Percentiles rank a stretch among this genome's conserved stretches.
Evolutionary conservation across 2,797 vertebrate genomes (phyloP).

Genomic region (Eospalax fontanierii): DNA sequence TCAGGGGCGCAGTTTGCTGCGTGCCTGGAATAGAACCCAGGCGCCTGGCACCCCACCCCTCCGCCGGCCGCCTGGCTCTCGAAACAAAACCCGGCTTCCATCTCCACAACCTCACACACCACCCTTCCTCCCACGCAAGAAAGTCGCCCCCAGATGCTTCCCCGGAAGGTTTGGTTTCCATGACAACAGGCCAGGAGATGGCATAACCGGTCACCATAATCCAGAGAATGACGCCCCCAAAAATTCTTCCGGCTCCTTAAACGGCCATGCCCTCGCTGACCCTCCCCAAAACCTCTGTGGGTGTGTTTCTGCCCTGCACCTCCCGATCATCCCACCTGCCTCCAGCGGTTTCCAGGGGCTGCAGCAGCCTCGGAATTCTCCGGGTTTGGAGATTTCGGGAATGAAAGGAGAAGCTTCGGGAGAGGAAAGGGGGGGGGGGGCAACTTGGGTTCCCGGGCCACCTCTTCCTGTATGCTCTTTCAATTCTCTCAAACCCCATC

Average conservation of each 20-base stretch:
- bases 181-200: slow-evolving; percentile 69
- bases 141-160: slow-evolving; percentile 50
- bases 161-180: slow-evolving; percentile 81
- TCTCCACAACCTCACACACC: slow-evolving; percentile 7
- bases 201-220: neutral
- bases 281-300: neutral
- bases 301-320: neutral
- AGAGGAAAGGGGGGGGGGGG: neutral
- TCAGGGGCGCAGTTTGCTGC: neutral
- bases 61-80: neutral
- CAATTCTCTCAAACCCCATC: neutral
- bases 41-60: slow-evolving; percentile 51
- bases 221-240: neutral
- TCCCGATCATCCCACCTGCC: neutral
- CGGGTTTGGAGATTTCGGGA: neutral
- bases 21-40: slow-evolving; percentile 82
- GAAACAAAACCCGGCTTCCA: slow-evolving; percentile 60
- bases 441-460: neutral
- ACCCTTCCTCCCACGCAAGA: slow-evolving; percentile 67
- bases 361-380: neutral
- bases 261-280: neutral
- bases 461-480: neutral
- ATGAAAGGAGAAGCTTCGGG: neutral
- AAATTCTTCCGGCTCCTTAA: neutral
- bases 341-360: neutral